phyloP scores from a whole-genome alignment of 1,140 invertebrate genomes.

The Drosophila tristis region DNA sequence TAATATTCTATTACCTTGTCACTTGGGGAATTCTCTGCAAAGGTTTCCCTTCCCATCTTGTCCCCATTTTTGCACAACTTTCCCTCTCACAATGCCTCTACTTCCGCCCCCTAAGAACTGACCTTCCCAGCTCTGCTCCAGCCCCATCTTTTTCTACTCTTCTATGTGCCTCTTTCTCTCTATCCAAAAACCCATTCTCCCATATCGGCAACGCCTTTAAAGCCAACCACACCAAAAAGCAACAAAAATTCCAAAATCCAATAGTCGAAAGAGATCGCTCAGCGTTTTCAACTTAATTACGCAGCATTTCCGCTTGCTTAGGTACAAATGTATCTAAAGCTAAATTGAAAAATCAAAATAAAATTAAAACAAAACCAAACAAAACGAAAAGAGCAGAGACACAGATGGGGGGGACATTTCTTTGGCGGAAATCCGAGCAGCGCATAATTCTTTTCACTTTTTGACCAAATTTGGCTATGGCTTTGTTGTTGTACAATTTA shows the following conservation, averaged over 20 bases:
- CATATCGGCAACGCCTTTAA: slow-evolving; percentile 58
- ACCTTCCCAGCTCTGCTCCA: slow-evolving; percentile 1
- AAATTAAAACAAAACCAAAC: slow-evolving; percentile 16
- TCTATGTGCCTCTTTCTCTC: not conserved
- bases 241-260: not conserved
- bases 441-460: slow-evolving; percentile 78
- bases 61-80: not conserved
- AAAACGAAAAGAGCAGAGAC: slow-evolving; percentile 14
- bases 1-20: too few species aligned
- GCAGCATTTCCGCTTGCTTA: slow-evolving; percentile 55
- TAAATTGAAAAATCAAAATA: slow-evolving; percentile 45
- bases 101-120: slow-evolving; percentile 13
- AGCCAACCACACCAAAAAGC: slow-evolving; percentile 19
- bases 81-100: slow-evolving; percentile 7
- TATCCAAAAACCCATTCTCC: slow-evolving; percentile 51
- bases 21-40: too few species aligned
- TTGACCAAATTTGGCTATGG: slow-evolving; percentile 69
- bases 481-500: slow-evolving; percentile 53
- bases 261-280: slow-evolving; percentile 30
- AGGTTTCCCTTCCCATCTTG: too few species aligned
- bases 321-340: slow-evolving; percentile 32
- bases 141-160: not conserved
- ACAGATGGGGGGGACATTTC: slow-evolving; percentile 52
- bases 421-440: slow-evolving; percentile 69
- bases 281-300: slow-evolving; percentile 66